Base-by-base conservation (phyloP, 92 coral and sea anemone genomes). In the Ricordea florida region DNA sequence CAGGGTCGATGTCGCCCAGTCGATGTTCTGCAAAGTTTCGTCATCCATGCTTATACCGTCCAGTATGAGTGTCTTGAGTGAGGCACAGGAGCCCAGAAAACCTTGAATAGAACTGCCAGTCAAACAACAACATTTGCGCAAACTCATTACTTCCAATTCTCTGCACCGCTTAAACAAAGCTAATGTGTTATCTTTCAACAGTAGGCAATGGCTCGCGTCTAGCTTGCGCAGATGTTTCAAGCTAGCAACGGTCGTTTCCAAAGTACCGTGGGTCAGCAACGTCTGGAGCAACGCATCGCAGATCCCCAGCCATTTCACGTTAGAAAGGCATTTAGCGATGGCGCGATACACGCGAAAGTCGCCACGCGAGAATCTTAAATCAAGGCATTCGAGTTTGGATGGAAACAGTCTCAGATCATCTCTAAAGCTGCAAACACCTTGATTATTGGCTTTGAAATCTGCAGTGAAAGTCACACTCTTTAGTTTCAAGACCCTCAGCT, bases 11-110 rank as follows among this genome's bases (percentile, higher is more conserved):
- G 16, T 41, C 14, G 46, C 48, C 96, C 96, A 90, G 38, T 67
- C 37, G 26, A 85, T 69, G 10, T 37, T 33, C 15, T 50, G 46
- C 33, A 90, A 24, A 29, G 64, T 61, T 15, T 63, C 76, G 40
- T 90, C 89, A 3, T 85, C 83, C 9, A 90, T 66, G 41, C 96
- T 90, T 30, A 86, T 90, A 5, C 91, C 90, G 55, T 90, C 88
- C 41, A 90, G 57, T 16, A 90, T 90, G 20, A 90, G 85, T 10
- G 92, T 90, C 41, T 81, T 74, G 17, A 90, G 67, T 13, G 76
- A 26, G 1, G 45, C 10, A 9, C 90, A 74, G 30, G 74, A 69
- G 11, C 60, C 55, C 13, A 90, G 52, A 31, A 90, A 35, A 33
- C 20, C 20, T 3, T 79, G 87, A 9, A 90, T 33, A 45, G 48